Base-by-base conservation (phyloP, 1,140 invertebrate species). In the Zaprionus davidi region DNA sequence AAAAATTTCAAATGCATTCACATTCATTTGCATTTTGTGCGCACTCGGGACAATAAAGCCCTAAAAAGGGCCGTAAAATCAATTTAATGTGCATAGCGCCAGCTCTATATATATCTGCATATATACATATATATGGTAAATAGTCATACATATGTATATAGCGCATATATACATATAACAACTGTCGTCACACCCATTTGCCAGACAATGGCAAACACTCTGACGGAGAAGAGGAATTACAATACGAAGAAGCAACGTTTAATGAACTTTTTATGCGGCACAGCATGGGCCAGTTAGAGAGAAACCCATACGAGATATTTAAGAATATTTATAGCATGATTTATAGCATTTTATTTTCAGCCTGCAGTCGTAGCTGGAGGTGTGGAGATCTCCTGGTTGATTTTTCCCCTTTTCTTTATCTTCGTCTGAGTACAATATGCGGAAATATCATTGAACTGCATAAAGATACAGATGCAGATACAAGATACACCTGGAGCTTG, bases 301-400 rank as follows among this genome's bases (percentile, higher is more conserved):
- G 31, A 55, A 56, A 76, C 44, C n/a, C 38, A 36, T 7, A 51
- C 9, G 34, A 28, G 4, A 49, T 49, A 62, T 26, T 44, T 65
- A 44, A 36, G 53, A 56, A 69, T 83, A 87, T 87, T 83, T 81
- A 83, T 83, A 88, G 74, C 76, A 81, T 88, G 81, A 84, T 88
- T 88, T 86, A 85, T 82, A 44, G 73, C 13, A 56, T 68, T 58
- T 72, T 58, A 67, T 85, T 71, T 71, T 62, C 34, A 41, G 55
- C 49, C 70, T 64, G 66, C 15, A 38, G 7, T 11, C 22, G 1
- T 56, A 66, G 63, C 55, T 70, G 59, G 72, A 75, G 66, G 51
- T 64, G 58, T 58, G 41, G 22, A 46, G 34, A 81, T 28, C 24
- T 56, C 12, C 22, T 28, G 22, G 12, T 36, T 36, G 28, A 9